Evolutionary conservation across 2,797 vertebrate species (phyloP).

Genomic region (Brotogeris chrysoptera): DNA sequence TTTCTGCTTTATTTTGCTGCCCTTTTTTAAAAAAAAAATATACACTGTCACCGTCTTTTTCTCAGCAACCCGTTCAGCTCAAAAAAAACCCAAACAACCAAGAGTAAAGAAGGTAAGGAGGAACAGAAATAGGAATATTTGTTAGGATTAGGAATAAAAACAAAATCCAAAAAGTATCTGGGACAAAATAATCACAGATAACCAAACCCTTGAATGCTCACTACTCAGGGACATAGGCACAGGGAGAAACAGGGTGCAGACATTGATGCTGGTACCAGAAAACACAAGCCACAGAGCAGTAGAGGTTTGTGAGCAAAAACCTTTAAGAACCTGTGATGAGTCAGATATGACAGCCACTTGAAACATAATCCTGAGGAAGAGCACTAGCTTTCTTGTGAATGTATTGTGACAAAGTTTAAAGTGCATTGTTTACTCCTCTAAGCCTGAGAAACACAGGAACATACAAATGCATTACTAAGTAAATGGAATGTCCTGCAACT

Average conservation of each 20-base stretch:
- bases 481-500: neutral
- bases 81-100: neutral
- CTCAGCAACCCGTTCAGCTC: neutral
- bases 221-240: neutral
- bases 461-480: neutral
- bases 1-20: neutral
- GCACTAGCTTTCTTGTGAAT: neutral
- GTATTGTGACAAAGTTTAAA: neutral
- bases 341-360: constrained; percentile 20
- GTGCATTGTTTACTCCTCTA: neutral
- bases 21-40: neutral
- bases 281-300: neutral
- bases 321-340: constrained; percentile 9
- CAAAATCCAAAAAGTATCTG: neutral
- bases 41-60: neutral
- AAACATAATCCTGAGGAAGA: constrained; percentile 3
- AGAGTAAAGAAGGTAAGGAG: neutral
- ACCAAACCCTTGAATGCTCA: neutral
- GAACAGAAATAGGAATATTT: neutral
- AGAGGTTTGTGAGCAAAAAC: neutral
- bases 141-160: neutral
- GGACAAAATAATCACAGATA: neutral
- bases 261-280: neutral
- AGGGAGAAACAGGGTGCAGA: neutral
- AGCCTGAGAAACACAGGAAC: neutral